These are phyloP conservation scores for Phragmatobia fuliginosa DNA, from an alignment of 2,888 invertebrate genomes.

Conservation along the genomic window DNA sequence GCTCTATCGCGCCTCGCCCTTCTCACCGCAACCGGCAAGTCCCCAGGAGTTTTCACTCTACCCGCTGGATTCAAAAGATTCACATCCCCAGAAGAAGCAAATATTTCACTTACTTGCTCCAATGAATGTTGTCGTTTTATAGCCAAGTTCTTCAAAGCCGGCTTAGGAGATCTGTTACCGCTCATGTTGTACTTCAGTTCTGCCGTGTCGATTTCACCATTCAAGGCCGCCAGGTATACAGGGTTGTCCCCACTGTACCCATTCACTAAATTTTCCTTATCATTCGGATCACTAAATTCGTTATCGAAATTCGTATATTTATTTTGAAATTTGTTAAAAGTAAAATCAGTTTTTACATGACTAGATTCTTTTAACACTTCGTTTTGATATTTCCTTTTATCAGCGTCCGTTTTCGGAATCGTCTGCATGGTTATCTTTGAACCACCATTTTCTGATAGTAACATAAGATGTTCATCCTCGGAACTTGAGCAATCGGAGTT, in stretches of 20 bases:
- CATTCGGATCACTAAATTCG: conserved; percentile 80
- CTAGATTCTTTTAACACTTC: conserved; percentile 78
- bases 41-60: conserved; percentile 93
- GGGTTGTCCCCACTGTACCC: conserved; percentile 79
- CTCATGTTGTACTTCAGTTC: conserved; percentile 68
- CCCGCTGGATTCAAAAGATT: conserved; percentile 91
- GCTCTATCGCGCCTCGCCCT: conserved; percentile 89
- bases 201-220: conserved; percentile 71
- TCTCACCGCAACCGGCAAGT: conserved; percentile 92
- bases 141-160: conserved; percentile 66
- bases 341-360: conserved; percentile 72
- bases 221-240: conserved; percentile 77
- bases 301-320: conserved; percentile 82
- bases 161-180: conserved; percentile 65
- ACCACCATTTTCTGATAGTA: conserved; percentile 80
- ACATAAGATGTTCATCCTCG: conserved; percentile 82
- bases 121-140: conserved; percentile 89
- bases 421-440: conserved; percentile 83
- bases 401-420: conserved; percentile 59
- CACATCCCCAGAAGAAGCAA: conserved; percentile 89
- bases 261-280: conserved; percentile 76
- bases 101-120: conserved; percentile 92
- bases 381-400: conserved; percentile 66
- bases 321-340: conserved; percentile 75
- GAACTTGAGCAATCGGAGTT: conserved; percentile 81